Evolutionary conservation across 2,797 vertebrate species (phyloP), one percentile per base, ranked within the genome.

Genomic region (Hippocampus kuda): DNA sequence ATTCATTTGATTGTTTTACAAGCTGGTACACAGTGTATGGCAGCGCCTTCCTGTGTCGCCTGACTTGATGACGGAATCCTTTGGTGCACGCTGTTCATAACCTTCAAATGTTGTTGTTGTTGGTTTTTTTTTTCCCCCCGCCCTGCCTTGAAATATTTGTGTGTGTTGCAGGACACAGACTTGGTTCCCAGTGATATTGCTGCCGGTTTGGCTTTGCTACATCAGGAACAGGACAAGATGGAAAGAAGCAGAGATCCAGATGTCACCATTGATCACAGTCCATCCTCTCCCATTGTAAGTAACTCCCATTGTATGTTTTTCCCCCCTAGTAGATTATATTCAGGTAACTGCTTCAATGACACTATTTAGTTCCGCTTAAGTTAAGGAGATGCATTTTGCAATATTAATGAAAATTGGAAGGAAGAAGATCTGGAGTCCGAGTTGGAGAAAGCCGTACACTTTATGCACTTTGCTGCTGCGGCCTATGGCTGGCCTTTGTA

Each of bases 401-500:
- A 64, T 7, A 16, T 67, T 12, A 38, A 54, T 54, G 27, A 1
- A 4, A 65, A 48, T 48, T 49, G 48, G 16, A 79, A 99, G 97
- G 86, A 76, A 0, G 90, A 91, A 1, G 93, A 95, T 30, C 68
- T 99, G 90, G 93, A 96, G 68, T 10, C 51, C 0, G 95, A 99
- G 83, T 51, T 99, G 77, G 93, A 94, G 75, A 94, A 92, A 9
- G 93, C 96, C 0, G 88, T 90, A 42, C 95, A 99, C 82, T 98
- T 86, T 30, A 96, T 99, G 94, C 89, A 86, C 68, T 98, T 98
- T 77, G 97, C 97, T 12, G 92, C 90, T 0, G 95, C 96, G 13
- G 94, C 94, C 1, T 99, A 99, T 0, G 97, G 97, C 9, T 99
- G 97, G 97, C 96, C 97, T 0, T 78, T 99, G 74, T 99, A 94